phyloP scores from a whole-genome alignment of 2,888 invertebrate species.

The Heterodera filipjevi region DNA sequence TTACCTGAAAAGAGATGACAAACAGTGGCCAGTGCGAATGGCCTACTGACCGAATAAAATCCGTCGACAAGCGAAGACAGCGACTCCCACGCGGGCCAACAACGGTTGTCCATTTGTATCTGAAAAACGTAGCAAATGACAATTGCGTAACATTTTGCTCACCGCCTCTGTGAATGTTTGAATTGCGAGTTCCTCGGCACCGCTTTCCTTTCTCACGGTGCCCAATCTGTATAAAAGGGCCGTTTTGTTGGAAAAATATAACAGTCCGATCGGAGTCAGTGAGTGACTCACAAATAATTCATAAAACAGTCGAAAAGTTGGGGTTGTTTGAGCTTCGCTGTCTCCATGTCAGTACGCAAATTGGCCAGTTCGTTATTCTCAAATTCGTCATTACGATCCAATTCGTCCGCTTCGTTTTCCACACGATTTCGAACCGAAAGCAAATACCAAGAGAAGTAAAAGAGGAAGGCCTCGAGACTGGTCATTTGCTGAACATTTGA shows the following conservation, averaged over 20 bases:
- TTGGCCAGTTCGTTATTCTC: conserved; percentile 33
- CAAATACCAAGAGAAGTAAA: conserved; percentile 42
- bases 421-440: conserved; percentile 38
- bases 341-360: conserved; percentile 37
- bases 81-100: conserved; percentile 95
- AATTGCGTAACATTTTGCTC: not conserved
- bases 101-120: conserved; percentile 68
- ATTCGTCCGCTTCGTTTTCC: conserved; percentile 39
- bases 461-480: conserved; percentile 79
- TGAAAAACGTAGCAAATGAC: conserved; percentile 16
- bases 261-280: too few relatives aligned
- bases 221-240: conserved; percentile 77
- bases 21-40: not conserved
- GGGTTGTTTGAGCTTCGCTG: conserved; percentile 33
- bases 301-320: conserved; percentile 44
- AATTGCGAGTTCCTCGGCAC: conserved; percentile 79
- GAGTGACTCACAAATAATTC: conserved; percentile 40
- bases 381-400: conserved; percentile 33
- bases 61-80: conserved; percentile 77
- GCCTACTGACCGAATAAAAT: conserved; percentile 23
- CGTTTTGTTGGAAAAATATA: not conserved
- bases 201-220: conserved; percentile 83
- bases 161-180: conserved; percentile 81
- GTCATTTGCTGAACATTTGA: conserved; percentile 41
- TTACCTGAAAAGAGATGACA: conserved; percentile 26